A percentile compares a stretch with the other conserved stretches of the same genome.
Evolutionary conservation across 2,797 vertebrate species (phyloP).

Genomic region (Denticeps clupeoides): DNA sequence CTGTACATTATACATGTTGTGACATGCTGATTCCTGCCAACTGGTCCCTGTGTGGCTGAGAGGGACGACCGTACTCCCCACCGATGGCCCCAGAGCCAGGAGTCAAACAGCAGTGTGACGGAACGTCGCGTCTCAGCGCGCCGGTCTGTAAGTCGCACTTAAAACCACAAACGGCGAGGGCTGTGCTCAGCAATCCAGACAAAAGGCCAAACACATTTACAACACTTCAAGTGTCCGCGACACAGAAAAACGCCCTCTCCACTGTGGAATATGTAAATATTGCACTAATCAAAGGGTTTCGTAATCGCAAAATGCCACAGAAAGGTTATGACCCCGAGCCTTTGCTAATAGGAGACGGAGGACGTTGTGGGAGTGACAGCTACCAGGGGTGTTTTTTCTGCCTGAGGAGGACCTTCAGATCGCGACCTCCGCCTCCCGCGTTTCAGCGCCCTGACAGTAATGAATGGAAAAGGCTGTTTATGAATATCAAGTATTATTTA

Average conservation of each 20-base stretch:
- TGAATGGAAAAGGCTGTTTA: constrained; percentile 78
- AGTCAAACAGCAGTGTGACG: not conserved
- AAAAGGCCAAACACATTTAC: constrained; percentile 86
- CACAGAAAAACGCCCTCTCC: constrained; percentile 63
- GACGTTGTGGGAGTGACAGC: constrained; percentile 71
- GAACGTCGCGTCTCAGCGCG: no score
- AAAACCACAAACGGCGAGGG: constrained; percentile 46
- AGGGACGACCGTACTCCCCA: not conserved
- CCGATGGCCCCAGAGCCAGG: not conserved
- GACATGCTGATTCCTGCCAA: no score
- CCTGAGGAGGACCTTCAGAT: constrained; percentile 84
- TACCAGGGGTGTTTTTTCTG: constrained; percentile 71
- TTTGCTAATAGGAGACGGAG: constrained; percentile 70
- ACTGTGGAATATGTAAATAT: constrained; percentile 83
- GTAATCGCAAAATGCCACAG: constrained; percentile 79
- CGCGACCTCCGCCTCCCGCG: constrained; percentile 81
- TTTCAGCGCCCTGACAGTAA: constrained; percentile 79
- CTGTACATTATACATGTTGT: no score
- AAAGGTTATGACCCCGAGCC: constrained; percentile 84
- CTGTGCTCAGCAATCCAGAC: constrained; percentile 61
- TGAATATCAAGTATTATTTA: constrained; percentile 76
- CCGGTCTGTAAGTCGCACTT: not conserved
- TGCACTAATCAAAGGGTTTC: constrained; percentile 86
- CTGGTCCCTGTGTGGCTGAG: no score
- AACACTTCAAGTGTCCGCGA: constrained; percentile 71